Base-by-base conservation (phyloP, 2,113 vertebrate genomes). In the Sylvietta virens region DNA sequence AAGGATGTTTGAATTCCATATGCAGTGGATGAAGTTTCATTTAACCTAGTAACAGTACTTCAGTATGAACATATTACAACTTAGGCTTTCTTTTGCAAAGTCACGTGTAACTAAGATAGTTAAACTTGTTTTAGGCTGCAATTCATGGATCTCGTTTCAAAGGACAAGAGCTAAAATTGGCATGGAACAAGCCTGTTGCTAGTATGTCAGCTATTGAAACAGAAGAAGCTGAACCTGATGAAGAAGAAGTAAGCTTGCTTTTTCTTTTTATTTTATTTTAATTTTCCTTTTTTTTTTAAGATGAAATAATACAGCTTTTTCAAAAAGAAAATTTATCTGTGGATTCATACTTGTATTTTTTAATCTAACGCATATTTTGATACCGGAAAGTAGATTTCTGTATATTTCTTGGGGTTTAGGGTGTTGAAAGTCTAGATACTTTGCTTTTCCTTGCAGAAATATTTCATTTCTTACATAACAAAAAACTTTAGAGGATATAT, bases 131-230 rank as follows among this genome's bases (percentile, higher is more conserved):
- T 94, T 96, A 98, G 99, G 99, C 99, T 77, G 99, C 99, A 53
- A 82, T 99, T 91, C 99, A 99, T 64, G 99, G 99, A 83, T 97
- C 98, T 95, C 98, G 97, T 94, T 98, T 99, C 86, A 99, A 99
- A 98, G 99, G 98, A 92, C 98, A 99, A 82, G 98, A 98, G 67
- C 95, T 99, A 67, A 99, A 98, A 84, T 97, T 99, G 97, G 98
- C 99, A 15, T 99, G 99, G 99, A 99, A 99, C 95, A 99, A 99
- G 88, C 99, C 99, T 71, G 95, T 97, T 72, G 86, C 95, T 66
- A 97, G 96, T 67, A 97, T 98, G 78, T 98, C 97, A 91, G 44
- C 98, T 60, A 94, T 92, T 47, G 99, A 99, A 95, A 95, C 98
- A 57, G 99, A 99, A 56, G 99, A 99, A 90, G 98, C 97, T 53